phyloP scores from a whole-genome alignment of 2,797 vertebrate genomes.

The Pangasius djambal region DNA sequence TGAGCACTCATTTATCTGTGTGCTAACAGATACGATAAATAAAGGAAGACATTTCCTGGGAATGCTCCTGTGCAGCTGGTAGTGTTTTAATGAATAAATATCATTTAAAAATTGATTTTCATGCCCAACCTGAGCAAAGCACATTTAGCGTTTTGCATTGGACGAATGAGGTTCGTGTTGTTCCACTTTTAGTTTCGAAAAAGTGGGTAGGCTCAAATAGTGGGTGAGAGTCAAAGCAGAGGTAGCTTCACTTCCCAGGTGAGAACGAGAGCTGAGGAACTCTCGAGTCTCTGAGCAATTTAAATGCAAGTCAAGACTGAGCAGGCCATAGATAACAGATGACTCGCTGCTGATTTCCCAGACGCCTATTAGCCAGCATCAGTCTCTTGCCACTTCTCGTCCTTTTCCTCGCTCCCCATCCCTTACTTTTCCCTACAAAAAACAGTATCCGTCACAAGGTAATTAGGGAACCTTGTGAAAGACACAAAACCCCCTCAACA shows the following conservation, averaged over 20 bases:
- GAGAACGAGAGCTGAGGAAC: neutral
- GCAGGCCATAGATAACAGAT: conserved; percentile 13
- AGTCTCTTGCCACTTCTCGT: neutral
- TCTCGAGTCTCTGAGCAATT: conserved; percentile 14
- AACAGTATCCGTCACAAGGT: conserved; percentile 1
- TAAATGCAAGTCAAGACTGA: conserved; percentile 15
- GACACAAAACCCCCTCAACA: neutral
- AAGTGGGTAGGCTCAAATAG: no score
- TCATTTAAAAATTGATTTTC: neutral
- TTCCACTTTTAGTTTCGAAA: neutral
- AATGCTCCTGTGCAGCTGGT: neutral
- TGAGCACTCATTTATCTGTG: neutral
- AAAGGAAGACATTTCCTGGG: neutral
- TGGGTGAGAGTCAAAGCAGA: neutral
- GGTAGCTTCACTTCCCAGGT: conserved; percentile 1
- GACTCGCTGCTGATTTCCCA: conserved; percentile 25
- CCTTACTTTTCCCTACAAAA: neutral
- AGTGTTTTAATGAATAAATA: neutral
- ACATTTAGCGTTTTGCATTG: neutral
- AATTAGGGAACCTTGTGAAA: conserved; percentile 26
- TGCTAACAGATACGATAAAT: neutral
- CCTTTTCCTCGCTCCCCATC: neutral
- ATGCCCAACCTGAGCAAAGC: neutral
- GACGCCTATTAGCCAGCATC: conserved; percentile 28
- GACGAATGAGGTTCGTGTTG: neutral